Conservation (phyloP, 2,113 vertebrate genomes). For the Semnornis frantzii region DNA sequence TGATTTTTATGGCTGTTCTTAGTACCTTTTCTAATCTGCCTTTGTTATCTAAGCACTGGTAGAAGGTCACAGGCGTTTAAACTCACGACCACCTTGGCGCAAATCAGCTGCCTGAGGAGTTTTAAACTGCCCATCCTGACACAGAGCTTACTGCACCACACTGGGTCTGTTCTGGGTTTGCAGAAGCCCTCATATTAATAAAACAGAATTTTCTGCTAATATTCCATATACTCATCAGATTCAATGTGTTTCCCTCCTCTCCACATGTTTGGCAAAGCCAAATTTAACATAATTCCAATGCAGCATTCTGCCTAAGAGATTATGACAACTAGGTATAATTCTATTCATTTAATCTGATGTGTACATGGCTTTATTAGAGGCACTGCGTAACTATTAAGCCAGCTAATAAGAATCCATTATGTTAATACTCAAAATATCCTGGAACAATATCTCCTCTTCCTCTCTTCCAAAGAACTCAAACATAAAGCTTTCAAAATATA, state of each 20-base stretch:
- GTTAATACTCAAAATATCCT: background rate
- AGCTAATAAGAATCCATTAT: background rate
- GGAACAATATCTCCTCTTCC: background rate
- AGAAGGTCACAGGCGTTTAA: slow-evolving; percentile 62
- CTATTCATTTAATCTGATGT: background rate
- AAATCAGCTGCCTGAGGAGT: slow-evolving; percentile 17
- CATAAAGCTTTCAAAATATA: background rate
- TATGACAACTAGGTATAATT: background rate
- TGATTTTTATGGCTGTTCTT: slow-evolving; percentile 25
- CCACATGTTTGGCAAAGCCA: background rate
- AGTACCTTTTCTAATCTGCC: slow-evolving; percentile 50
- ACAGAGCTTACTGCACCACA: background rate
- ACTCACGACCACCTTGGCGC: background rate
- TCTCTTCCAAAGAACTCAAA: background rate
- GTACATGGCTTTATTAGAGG: background rate
- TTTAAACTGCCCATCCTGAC: slow-evolving; percentile 4
- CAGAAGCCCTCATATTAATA: background rate
- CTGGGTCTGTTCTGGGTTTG: background rate
- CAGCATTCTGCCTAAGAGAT: background rate
- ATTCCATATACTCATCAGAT: background rate
- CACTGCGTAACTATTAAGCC: background rate
- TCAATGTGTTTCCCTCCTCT: background rate
- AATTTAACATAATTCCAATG: background rate
- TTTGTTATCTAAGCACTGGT: slow-evolving; percentile 34
- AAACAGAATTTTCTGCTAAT: background rate